Base-by-base conservation (phyloP, 2,888 invertebrate species). In the Keiferia lycopersicella region DNA sequence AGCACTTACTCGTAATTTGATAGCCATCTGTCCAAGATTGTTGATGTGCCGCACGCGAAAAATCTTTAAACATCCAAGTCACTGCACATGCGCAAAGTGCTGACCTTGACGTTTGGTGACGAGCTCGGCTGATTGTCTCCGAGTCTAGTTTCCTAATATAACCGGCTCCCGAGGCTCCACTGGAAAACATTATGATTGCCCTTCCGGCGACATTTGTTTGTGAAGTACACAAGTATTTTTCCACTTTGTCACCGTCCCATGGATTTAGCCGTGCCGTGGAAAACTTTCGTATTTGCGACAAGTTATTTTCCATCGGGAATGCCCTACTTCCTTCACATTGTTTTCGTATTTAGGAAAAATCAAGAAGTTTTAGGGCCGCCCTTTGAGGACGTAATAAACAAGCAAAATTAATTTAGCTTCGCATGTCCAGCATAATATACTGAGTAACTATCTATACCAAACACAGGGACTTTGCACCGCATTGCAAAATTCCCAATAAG, bases 31-130 rank as follows among this genome's bases (percentile, higher is more conserved):
- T 41, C 66, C 66, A 66, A 71, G 69, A 76, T 77, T 71, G 69
- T 72, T 72, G 68, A 69, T 69, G 66, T 74, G 68, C 71, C 71
- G 69, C 71, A 75, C 78, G 77, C 78, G 76, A 84, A 84, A 84
- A 86, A 83, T 84, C 82, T 83, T 83, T 83, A 82, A 66, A 79
- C 76, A 82, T 73, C 75, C 75, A 76, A 82, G 75, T 75, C 72
- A 80, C 79, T 78, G 87, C 87, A 87, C 88, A 88, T 88, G 87
- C 88, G 88, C 87, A 78, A 73, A 77, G 74, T 70, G 66, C 71
- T 85, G 86, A 83, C 88, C 88, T 88, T 89, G 87, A 82, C 72
- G 76, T 76, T 72, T 78, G 77, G 78, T 82, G 80, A 81, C 79
- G 73, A 82, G 77, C 75, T 65, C 50, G 41, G 57, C 61, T 63